phyloP scores from a whole-genome alignment of 2,113 vertebrate genomes.

The Ardeotis arabs region DNA sequence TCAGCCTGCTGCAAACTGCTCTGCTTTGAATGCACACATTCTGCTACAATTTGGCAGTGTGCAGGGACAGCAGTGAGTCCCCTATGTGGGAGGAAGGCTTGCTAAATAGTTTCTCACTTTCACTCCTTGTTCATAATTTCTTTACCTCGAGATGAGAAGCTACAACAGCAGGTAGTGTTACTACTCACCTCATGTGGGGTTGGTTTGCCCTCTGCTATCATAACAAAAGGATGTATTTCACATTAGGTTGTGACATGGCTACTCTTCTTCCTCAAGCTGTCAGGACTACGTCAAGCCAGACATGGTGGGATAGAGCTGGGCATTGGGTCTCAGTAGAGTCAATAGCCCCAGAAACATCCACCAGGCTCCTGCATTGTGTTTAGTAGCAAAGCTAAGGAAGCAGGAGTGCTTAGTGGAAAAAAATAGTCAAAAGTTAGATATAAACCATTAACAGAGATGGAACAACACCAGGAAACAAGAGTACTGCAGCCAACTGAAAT shows the following conservation, averaged over 20 bases:
- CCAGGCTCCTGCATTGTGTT: background rate
- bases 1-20: background rate
- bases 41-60: fast-evolving
- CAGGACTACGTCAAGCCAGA: background rate
- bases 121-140: background rate
- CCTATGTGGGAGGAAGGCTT: background rate
- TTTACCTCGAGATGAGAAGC: background rate
- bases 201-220: background rate
- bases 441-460: background rate
- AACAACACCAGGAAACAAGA: constrained; percentile 36
- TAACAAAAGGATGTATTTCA: background rate
- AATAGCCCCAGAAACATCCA: background rate
- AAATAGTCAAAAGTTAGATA: background rate
- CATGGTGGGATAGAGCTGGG: background rate
- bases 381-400: background rate
- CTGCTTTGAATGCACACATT: fast-evolving
- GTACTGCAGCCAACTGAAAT: constrained; percentile 26
- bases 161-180: background rate
- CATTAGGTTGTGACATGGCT: background rate
- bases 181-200: background rate
- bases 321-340: background rate
- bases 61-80: background rate
- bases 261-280: background rate
- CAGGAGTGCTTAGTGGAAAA: constrained; percentile 16
- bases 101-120: background rate